Percentiles rank a stretch among this genome's conserved stretches.
phyloP scores from a whole-genome alignment of 1,140 invertebrate genomes.

The Hyphantria cunea region DNA sequence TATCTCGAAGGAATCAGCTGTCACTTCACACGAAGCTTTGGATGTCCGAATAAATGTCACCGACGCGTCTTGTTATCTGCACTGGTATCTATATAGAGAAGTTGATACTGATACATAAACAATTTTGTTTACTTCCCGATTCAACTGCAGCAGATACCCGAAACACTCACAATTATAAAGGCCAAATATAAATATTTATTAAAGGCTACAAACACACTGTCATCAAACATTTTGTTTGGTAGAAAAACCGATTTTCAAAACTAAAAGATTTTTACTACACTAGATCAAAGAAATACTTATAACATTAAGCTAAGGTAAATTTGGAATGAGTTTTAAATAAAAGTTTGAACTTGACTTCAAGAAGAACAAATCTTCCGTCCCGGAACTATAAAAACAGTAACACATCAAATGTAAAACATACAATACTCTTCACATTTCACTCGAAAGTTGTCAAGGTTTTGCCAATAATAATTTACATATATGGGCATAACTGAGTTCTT shows the following conservation, averaged over 20 bases:
- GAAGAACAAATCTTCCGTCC: neutral
- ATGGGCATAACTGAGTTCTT: slow-evolving; percentile 19
- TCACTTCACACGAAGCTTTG: slow-evolving; percentile 66
- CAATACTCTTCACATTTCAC: slow-evolving; percentile 22
- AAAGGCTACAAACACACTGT: no score
- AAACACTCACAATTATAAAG: neutral
- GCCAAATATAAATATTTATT: no score
- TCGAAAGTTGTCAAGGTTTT: slow-evolving; percentile 21
- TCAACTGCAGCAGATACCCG: neutral
- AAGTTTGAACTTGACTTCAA: neutral
- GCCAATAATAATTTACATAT: slow-evolving; percentile 32
- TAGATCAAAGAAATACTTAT: no score
- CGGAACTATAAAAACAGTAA: slow-evolving; percentile 16
- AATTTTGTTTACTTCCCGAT: slow-evolving; percentile 11
- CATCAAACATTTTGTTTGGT: no score
- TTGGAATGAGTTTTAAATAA: no score
- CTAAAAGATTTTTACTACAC: no score
- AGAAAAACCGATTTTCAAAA: no score
- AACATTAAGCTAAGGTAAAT: no score
- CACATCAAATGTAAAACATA: slow-evolving; percentile 5
- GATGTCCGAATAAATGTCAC: slow-evolving; percentile 52
- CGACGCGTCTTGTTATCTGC: slow-evolving; percentile 44
- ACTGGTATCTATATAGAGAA: slow-evolving; percentile 8
- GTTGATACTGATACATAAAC: slow-evolving; percentile 20
- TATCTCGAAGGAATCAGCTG: slow-evolving; percentile 62